A percentile compares a stretch with the other conserved stretches of the same genome.
These are phyloP conservation scores for Thaumatotibia leucotreta DNA, from an alignment of 1,140 invertebrate genomes.

Conservation along the genomic window DNA sequence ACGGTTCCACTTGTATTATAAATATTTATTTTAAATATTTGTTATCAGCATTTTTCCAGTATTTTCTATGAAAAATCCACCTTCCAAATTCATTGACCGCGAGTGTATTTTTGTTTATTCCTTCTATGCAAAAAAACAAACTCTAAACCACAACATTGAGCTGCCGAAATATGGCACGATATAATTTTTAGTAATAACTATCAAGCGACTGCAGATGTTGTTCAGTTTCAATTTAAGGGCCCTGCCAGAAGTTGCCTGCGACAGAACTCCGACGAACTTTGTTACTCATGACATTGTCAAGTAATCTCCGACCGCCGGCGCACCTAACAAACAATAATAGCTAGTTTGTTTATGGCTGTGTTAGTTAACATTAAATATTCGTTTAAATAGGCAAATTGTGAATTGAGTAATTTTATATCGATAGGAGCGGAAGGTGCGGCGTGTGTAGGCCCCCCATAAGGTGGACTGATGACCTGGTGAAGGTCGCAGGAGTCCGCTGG, in stretches of 20 bases:
- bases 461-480: too few relatives aligned
- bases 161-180: not conserved
- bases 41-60: too few relatives aligned
- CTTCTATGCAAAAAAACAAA: not conserved
- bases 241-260: constrained; percentile 45
- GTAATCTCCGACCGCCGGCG: constrained; percentile 59
- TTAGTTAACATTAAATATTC: not conserved
- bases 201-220: constrained; percentile 63
- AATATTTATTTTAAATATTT: too few relatives aligned
- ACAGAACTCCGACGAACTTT: constrained; percentile 64
- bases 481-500: too few relatives aligned
- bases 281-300: constrained; percentile 67
- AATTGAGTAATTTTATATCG: too few relatives aligned
- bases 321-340: constrained; percentile 23
- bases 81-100: too few relatives aligned
- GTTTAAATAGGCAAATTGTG: too few relatives aligned
- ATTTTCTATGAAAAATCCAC: too few relatives aligned
- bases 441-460: too few relatives aligned
- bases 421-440: too few relatives aligned
- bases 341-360: not conserved
- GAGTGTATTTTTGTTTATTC: too few relatives aligned
- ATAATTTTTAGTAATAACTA: constrained; percentile 61
- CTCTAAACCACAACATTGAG: not conserved
- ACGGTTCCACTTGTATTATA: too few relatives aligned
- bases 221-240: constrained; percentile 70